Evolutionary conservation across 2,888 invertebrate species (phyloP).

Genomic region (Rotaria socialis): DNA sequence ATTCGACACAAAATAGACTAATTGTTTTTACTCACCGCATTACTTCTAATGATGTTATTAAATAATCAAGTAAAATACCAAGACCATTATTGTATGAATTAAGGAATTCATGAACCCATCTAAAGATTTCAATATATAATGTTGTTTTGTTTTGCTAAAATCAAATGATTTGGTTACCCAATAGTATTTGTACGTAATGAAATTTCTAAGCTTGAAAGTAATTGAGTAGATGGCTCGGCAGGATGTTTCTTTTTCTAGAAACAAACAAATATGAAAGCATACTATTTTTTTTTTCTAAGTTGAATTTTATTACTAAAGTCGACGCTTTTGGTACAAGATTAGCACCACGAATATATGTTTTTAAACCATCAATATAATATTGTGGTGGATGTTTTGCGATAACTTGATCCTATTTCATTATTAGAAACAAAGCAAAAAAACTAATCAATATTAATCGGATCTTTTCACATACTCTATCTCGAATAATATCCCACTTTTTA

Average conservation of each 20-base stretch:
- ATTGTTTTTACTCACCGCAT: slow-evolving; percentile 18
- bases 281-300: background rate
- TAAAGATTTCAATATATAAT: slow-evolving; percentile 58
- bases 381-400: slow-evolving; percentile 95
- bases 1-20: background rate
- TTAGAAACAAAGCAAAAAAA: slow-evolving; percentile 48
- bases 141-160: too few species aligned
- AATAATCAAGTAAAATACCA: slow-evolving; percentile 90
- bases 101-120: slow-evolving; percentile 96
- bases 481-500: slow-evolving; percentile 72
- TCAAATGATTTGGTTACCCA: slow-evolving; percentile 67
- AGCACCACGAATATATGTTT: slow-evolving; percentile 67
- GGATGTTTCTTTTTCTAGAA: slow-evolving; percentile 92
- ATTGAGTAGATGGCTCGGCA: slow-evolving; percentile 89
- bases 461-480: slow-evolving; percentile 9
- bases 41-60: slow-evolving; percentile 42
- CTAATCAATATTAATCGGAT: too few species aligned
- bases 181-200: slow-evolving; percentile 96
- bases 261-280: background rate
- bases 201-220: slow-evolving; percentile 93
- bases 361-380: slow-evolving; percentile 88
- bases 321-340: slow-evolving; percentile 19
- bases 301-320: slow-evolving; percentile 45
- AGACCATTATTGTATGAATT: slow-evolving; percentile 91
- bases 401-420: slow-evolving; percentile 88